Conservation (phyloP, 2,888 invertebrate genomes). For the Leptogaster cylindrica region DNA sequence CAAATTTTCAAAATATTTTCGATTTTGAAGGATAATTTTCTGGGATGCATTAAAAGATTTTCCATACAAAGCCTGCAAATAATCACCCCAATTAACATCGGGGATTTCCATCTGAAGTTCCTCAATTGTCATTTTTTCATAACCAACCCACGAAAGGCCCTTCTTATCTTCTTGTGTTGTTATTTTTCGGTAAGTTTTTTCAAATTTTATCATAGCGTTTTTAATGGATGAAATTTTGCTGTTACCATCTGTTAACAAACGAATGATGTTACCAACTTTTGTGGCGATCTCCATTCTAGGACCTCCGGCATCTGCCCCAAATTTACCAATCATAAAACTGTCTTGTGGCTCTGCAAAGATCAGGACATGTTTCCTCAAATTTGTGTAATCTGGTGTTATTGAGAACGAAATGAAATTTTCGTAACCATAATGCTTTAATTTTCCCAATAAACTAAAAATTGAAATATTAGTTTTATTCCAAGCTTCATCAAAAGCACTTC, state of each 20-base stretch:
- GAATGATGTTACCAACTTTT: background rate
- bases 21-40: background rate
- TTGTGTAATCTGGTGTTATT: background rate
- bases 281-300: background rate
- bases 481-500: background rate
- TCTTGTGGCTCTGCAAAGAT: background rate
- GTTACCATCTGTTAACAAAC: background rate
- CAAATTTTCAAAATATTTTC: background rate
- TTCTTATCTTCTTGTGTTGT: background rate
- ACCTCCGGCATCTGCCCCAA: background rate
- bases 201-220: background rate
- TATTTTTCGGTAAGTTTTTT: background rate
- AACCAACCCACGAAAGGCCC: background rate
- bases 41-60: background rate
- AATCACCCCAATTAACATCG: conserved; percentile 6
- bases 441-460: background rate
- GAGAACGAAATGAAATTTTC: background rate
- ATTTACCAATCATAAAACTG: background rate
- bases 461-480: background rate
- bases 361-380: background rate
- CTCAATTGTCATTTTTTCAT: conserved; percentile 6
- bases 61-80: background rate
- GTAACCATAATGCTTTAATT: background rate
- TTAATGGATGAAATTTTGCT: background rate
- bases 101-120: background rate